A percentile compares a stretch with the other conserved stretches of the same genome.
These are phyloP conservation scores for Orchestia grillus DNA, from an alignment of 1,140 invertebrate species.

Conservation along the genomic window DNA sequence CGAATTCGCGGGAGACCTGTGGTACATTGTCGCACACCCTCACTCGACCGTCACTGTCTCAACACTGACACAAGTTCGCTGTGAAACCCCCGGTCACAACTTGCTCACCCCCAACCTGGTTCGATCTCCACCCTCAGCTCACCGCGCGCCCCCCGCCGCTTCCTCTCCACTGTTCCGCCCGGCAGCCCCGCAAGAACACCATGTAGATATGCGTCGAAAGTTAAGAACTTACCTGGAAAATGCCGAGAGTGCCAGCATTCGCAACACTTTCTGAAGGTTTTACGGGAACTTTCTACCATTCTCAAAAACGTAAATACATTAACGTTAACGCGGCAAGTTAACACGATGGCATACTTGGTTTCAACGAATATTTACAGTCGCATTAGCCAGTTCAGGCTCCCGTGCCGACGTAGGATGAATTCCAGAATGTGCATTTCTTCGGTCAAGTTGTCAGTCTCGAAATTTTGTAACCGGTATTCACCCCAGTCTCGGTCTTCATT, in stretches of 20 bases:
- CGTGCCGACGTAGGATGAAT: too few species aligned
- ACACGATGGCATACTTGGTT: too few species aligned
- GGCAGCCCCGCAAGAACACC: background rate
- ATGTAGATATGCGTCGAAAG: background rate
- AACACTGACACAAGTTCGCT: constrained; percentile 39
- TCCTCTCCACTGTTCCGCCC: constrained; percentile 42
- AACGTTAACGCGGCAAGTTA: too few species aligned
- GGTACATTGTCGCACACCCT: constrained; percentile 24
- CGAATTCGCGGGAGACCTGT: constrained; percentile 24
- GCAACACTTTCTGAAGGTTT: background rate
- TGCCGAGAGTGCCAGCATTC: background rate
- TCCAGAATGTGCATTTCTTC: too few species aligned
- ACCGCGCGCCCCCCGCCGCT: background rate
- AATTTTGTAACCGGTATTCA: too few species aligned
- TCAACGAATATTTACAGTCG: too few species aligned
- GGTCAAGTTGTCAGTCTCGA: too few species aligned
- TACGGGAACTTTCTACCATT: background rate
- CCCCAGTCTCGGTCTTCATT: too few species aligned
- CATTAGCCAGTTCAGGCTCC: too few species aligned
- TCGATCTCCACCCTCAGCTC: background rate
- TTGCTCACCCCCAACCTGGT: constrained; percentile 15
- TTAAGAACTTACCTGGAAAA: background rate
- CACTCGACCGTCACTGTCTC: constrained; percentile 37
- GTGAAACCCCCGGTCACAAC: constrained; percentile 44
- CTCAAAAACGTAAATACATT: background rate